A percentile compares a stretch with the other conserved stretches of the same genome.
Evolutionary conservation across 2,888 invertebrate species (phyloP).

Genomic region (Sinohyriopsis cumingii): DNA sequence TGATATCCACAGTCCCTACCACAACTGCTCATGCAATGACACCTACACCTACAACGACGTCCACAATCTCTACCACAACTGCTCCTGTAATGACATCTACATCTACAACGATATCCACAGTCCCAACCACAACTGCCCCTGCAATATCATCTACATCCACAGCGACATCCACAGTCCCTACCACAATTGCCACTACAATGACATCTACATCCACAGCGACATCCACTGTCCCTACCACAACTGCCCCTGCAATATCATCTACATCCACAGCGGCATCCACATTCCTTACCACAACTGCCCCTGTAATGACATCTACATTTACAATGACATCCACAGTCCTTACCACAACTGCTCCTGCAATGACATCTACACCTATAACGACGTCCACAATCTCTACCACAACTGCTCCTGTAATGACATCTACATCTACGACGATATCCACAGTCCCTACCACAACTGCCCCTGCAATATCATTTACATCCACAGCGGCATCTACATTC

Average conservation of each 20-base stretch:
- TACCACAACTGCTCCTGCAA: background rate
- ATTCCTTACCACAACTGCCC: background rate
- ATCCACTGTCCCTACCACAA: background rate
- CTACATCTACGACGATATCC: background rate
- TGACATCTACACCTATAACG: conserved; percentile 1
- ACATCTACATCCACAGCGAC: background rate
- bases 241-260: background rate
- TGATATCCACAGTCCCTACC: background rate
- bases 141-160: background rate
- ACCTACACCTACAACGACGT: background rate
- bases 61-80: background rate
- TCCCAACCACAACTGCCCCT: background rate
- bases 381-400: too few relatives aligned
- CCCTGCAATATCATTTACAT: too few relatives aligned
- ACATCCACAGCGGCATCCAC: background rate
- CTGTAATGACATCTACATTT: background rate
- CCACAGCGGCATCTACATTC: too few relatives aligned
- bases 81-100: background rate
- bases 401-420: too few relatives aligned
- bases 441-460: too few relatives aligned
- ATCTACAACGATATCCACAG: background rate
- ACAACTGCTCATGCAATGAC: background rate
- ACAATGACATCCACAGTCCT: background rate
- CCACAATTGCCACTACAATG: background rate
- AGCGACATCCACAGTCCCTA: background rate